Base-by-base conservation (phyloP, 2,797 vertebrate genomes). In the Labeo calbasu region DNA sequence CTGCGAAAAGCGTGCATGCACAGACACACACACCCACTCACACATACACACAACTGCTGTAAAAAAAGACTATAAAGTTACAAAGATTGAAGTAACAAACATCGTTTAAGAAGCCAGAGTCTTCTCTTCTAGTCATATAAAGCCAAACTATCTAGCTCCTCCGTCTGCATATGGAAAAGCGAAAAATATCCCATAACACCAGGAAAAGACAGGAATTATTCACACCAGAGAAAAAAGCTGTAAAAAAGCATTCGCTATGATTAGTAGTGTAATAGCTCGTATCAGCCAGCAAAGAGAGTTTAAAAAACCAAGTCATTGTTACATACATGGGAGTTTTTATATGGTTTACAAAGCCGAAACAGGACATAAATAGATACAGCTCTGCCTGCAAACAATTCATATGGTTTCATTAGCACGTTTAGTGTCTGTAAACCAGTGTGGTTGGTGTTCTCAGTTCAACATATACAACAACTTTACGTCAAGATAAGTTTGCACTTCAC, bases 311-410 rank as follows among this genome's bases (percentile, higher is more conserved):
- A 70, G 48, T 84, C 68, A 71, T 77, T 12, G 13, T 65, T 75
- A 81, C 69, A 86, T 25, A 43, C 46, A 69, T 48, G 10, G 13
- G 40, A 88, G 36, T 86, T 83, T 83, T 87, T 88, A 85, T 87
- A 40, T 90, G 88, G 90, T 92, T 89, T 92, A 91, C 92, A 89
- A 83, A 93, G 87, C 89, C 85, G 89, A 81, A 82, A 85, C 61
- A 86, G 79, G 88, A 92, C 91, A 90, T 89, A 92, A 88, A 91
- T 88, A 89, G 89, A 86, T 83, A 88, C 79, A 82, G 57, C 63
- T 87, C 75, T 80, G 78, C 68, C 77, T 77, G 79, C 65, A 12
- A 43, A 77, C 2, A 13, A n/a, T 50, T 50, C 57, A 17, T 7
- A 32, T 57, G 55, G 19, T 43, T 69, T 70, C 66, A 78, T 71